phyloP scores from a whole-genome alignment of 2,888 invertebrate species.

The Perizoma flavofasciatum region DNA sequence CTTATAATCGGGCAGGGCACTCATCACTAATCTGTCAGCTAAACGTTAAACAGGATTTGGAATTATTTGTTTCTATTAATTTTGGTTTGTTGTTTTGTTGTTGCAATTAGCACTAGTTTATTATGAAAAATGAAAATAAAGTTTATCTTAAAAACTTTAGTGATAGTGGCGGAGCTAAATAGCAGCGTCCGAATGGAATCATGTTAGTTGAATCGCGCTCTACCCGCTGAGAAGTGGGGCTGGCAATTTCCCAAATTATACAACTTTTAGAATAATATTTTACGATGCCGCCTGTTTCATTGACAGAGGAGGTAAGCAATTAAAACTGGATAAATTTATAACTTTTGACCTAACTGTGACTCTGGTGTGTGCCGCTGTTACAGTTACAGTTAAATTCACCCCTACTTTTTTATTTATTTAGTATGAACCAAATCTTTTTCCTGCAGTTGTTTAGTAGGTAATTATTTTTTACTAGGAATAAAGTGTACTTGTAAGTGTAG shows the following conservation, averaged over 20 bases:
- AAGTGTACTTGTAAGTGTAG: too few species aligned
- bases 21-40: too few species aligned
- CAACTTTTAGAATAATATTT: slow-evolving; percentile 28
- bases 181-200: slow-evolving; percentile 53
- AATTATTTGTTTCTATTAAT: too few species aligned
- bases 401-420: too few species aligned
- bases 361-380: background rate
- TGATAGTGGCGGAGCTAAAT: slow-evolving; percentile 57
- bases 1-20: too few species aligned
- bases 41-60: too few species aligned
- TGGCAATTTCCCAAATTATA: slow-evolving; percentile 13
- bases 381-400: too few species aligned
- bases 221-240: slow-evolving; percentile 48
- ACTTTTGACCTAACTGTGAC: background rate
- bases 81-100: too few species aligned
- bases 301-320: slow-evolving; percentile 69
- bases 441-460: too few species aligned
- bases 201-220: slow-evolving; percentile 66
- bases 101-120: too few species aligned
- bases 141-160: slow-evolving; percentile 36
- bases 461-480: too few species aligned
- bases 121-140: slow-evolving; percentile 1
- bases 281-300: slow-evolving; percentile 77
- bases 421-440: too few species aligned
- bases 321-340: slow-evolving; percentile 1